phyloP scores from a whole-genome alignment of 1,140 invertebrate genomes.

The Brachionus manjavacas region DNA sequence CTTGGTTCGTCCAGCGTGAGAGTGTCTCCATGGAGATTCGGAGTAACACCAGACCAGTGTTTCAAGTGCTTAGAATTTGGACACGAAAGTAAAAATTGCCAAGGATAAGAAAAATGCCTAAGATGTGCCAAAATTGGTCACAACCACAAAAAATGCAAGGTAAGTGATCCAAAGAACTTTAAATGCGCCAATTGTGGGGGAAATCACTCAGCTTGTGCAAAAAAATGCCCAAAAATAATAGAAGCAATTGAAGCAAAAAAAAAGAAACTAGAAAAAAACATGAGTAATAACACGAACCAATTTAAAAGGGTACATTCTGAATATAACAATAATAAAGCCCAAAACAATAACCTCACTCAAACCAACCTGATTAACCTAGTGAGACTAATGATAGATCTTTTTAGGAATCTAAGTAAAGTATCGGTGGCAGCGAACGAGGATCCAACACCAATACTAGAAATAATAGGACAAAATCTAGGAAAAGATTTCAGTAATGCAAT shows the following conservation, averaged over 20 bases:
- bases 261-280: not conserved
- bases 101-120: slow-evolving; percentile 1
- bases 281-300: not conserved
- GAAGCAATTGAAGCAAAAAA: not conserved
- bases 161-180: slow-evolving; percentile 14
- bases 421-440: not conserved
- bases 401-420: not conserved
- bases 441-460: not conserved
- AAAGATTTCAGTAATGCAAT: slow-evolving; percentile 11
- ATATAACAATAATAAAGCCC: not conserved
- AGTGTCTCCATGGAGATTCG: slow-evolving; percentile 21
- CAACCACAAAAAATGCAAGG: slow-evolving; percentile 1
- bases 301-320: not conserved
- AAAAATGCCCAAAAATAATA: not conserved
- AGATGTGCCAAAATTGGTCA: slow-evolving; percentile 2
- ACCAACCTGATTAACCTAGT: not conserved
- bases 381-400: not conserved
- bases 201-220: not conserved
- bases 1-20: not conserved
- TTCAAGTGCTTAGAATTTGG: slow-evolving; percentile 3
- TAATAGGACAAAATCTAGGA: slow-evolving; percentile 5
- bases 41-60: not conserved
- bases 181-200: slow-evolving; percentile 7
- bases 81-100: not conserved
- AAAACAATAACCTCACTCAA: not conserved